These are phyloP conservation scores for Synchiropus splendidus DNA, from an alignment of 2,113 vertebrate species.

Conservation along the genomic window DNA sequence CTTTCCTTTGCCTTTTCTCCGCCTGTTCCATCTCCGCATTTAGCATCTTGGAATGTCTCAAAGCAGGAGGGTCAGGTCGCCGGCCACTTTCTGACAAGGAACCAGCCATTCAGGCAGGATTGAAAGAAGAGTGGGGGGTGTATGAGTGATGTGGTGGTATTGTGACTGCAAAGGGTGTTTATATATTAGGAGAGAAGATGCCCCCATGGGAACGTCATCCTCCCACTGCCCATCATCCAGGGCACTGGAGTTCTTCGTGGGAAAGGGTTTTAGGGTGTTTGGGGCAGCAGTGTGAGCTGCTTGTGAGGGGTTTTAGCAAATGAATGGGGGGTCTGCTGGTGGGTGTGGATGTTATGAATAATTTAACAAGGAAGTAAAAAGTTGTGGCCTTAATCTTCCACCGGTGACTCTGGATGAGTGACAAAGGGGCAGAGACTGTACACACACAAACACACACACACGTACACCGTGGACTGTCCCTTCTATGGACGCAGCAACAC, in stretches of 20 bases:
- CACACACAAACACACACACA: slow-evolving; percentile 20
- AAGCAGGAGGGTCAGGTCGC: slow-evolving; percentile 39
- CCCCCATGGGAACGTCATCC: slow-evolving; percentile 60
- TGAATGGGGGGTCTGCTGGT: slow-evolving; percentile 23
- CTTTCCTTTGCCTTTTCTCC: slow-evolving; percentile 42
- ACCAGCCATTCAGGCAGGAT: not conserved
- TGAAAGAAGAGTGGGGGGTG: slow-evolving; percentile 4
- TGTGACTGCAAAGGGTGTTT: slow-evolving; percentile 38
- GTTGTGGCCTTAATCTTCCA: slow-evolving; percentile 44
- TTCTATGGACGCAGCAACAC: slow-evolving; percentile 56
- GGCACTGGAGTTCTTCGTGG: slow-evolving; percentile 29
- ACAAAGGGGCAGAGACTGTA: slow-evolving; percentile 46
- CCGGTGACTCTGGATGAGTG: slow-evolving; percentile 42
- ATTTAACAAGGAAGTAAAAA: slow-evolving; percentile 43
- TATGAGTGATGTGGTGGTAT: slow-evolving; percentile 55
- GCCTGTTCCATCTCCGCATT: slow-evolving; percentile 33
- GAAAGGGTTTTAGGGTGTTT: slow-evolving; percentile 33
- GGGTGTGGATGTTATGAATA: slow-evolving; percentile 55
- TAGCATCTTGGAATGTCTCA: slow-evolving; percentile 47
- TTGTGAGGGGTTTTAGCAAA: slow-evolving; percentile 26
- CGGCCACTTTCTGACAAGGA: too few relatives aligned
- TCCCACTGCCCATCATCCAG: slow-evolving; percentile 40
- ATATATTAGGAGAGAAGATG: slow-evolving; percentile 41
- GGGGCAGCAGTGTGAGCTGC: not conserved
- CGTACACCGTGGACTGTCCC: slow-evolving; percentile 50